A percentile compares a stretch with the other conserved stretches of the same genome.
Evolutionary conservation across 2,797 vertebrate genomes (phyloP).

Genomic region (Parotocinclus haroldoi): DNA sequence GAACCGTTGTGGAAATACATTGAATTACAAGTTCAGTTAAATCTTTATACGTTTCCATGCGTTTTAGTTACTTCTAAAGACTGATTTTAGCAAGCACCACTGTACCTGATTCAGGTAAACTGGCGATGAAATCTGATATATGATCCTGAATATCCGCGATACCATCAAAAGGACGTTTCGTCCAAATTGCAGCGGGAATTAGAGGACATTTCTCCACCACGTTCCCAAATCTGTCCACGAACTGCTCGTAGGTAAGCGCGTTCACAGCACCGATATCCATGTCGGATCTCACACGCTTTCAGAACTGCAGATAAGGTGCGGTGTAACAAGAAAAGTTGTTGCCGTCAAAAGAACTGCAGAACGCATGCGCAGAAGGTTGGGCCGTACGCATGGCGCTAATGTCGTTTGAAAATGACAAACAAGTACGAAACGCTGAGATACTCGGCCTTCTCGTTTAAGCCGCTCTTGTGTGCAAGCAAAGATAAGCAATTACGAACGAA

Average conservation of each 20-base stretch:
- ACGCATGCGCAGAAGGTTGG: too few species aligned
- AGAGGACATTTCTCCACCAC: conserved; percentile 79
- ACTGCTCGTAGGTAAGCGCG: conserved; percentile 73
- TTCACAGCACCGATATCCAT: conserved; percentile 77
- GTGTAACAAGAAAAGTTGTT: not conserved
- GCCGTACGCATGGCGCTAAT: too few species aligned
- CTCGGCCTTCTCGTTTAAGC: too few species aligned
- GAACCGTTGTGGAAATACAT: too few species aligned
- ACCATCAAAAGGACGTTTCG: conserved; percentile 67
- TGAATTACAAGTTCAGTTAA: too few species aligned
- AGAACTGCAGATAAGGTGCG: not conserved
- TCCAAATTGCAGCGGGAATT: conserved; percentile 76
- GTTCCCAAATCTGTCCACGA: conserved; percentile 76
- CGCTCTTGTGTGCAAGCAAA: too few species aligned
- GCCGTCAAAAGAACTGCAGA: conserved; percentile 1
- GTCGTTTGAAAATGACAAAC: too few species aligned
- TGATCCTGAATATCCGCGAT: conserved; percentile 62
- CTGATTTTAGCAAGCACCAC: not conserved
- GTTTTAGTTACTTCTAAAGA: too few species aligned
- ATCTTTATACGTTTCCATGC: too few species aligned
- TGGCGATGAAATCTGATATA: conserved; percentile 73
- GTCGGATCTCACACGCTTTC: not conserved
- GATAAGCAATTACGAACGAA: too few species aligned
- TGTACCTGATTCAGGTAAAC: conserved; percentile 73
- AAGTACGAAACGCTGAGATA: too few species aligned